phyloP scores from a whole-genome alignment of 1,140 invertebrate species.

The Cepaea nemoralis region DNA sequence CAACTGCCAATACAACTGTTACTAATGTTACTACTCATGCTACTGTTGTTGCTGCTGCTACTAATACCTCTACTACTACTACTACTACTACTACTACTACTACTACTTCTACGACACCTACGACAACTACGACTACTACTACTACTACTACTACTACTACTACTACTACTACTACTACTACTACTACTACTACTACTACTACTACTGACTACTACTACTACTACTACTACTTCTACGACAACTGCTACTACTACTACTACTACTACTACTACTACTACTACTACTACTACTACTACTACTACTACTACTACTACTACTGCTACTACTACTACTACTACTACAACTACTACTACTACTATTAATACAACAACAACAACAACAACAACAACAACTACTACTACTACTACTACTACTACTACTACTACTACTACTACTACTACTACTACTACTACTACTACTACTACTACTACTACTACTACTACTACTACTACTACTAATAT shows the following conservation, averaged over 20 bases:
- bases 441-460: background rate
- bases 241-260: slow-evolving; percentile 21
- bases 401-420: background rate
- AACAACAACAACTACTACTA: slow-evolving; percentile 15
- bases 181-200: too few species aligned
- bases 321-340: slow-evolving; percentile 39
- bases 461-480: background rate
- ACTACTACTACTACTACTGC: slow-evolving; percentile 43
- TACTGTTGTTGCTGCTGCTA: too few species aligned
- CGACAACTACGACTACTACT: too few species aligned
- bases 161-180: too few species aligned
- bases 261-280: slow-evolving; percentile 34
- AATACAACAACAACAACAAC: slow-evolving; percentile 16
- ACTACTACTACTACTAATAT: too few species aligned
- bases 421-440: background rate
- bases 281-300: slow-evolving; percentile 43
- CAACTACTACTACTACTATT: slow-evolving; percentile 36
- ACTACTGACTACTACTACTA: too few species aligned
- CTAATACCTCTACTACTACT: too few species aligned
- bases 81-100: too few species aligned
- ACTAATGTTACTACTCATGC: too few species aligned
- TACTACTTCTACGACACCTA: too few species aligned
- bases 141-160: too few species aligned
- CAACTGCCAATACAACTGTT: background rate
- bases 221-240: background rate